Evolutionary conservation across 2,797 vertebrate genomes (phyloP).

Genomic region (Girardinus metallicus): DNA sequence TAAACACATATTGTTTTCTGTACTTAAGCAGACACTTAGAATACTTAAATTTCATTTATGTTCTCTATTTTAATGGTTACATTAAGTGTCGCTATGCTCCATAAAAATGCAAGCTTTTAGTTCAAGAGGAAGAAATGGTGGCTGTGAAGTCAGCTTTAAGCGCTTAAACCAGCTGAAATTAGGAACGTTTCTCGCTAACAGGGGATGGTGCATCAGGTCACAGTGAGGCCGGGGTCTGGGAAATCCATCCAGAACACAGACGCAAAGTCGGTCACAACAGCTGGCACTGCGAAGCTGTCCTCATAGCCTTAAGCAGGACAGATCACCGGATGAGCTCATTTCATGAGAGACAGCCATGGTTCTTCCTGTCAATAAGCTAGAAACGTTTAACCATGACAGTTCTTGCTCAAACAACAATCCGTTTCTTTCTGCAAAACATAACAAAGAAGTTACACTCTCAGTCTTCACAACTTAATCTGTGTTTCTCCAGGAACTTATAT

Average conservation of each 20-base stretch:
- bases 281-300: conserved; percentile 61
- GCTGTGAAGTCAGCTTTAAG: neutral
- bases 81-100: neutral
- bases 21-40: neutral
- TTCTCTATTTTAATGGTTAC: neutral
- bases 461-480: neutral
- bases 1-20: neutral
- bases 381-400: neutral
- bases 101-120: neutral
- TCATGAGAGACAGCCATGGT: conserved; percentile 42
- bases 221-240: conserved; percentile 28
- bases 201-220: conserved; percentile 23
- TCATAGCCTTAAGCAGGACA: conserved; percentile 61
- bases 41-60: neutral
- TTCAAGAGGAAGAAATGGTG: neutral
- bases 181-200: neutral
- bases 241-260: conserved; percentile 56
- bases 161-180: neutral
- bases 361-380: conserved; percentile 36
- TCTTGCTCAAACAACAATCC: neutral
- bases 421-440: neutral
- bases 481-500: neutral
- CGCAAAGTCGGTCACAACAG: conserved; percentile 68
- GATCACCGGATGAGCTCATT: conserved; percentile 63
- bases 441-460: neutral